Evolutionary conservation across 2,888 invertebrate species (phyloP), one percentile per base, ranked within the genome.

Genomic region (Lucinisca nassula): DNA sequence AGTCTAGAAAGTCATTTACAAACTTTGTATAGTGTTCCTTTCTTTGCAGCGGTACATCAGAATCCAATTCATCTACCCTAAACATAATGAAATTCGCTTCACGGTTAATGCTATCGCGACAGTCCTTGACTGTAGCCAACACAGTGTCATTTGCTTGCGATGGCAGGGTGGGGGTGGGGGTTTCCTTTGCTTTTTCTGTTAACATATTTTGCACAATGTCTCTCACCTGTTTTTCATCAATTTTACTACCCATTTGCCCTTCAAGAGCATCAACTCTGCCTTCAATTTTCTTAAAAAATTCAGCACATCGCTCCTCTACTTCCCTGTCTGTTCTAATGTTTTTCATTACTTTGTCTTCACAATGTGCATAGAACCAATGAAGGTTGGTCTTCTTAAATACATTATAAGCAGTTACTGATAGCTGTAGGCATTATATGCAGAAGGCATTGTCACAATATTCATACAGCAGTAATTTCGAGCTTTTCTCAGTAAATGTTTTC

Each of bases 71-170:
- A 10, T 61, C 61, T 61, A 61, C 61, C 17, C 61, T 61, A 27
- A 61, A 30, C 61, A 61, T 61, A 61, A 61, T 61, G 21, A 61
- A 61, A 21, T 61, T 61, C 30, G 61, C 6, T 61, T 61, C 61
- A 27, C 61, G 61, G 30, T 61, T 61, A 61, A 61, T 61, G 61
- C 61, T 61, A 61, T 61, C 61, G 17, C 61, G 55, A 55, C 55
- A 55, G 55, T 55, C 55, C 21, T 55, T 55, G 8, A 55, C 55
- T 55, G 55, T 55, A 61, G 61, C 61, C 17, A 61, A 30, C 61
- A 61, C 61, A 27, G 61, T 21, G 24, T 61, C 61, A 6, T 61
- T 24, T 17, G 61, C 24, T 61, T 61, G 61, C 1, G 30, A 6
- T 12, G 8, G 45, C 10, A 17, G 17, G n/a, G n/a, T n/a, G n/a